A percentile compares a stretch with the other conserved stretches of the same genome.
Conservation (phyloP, 2,888 invertebrate species). For the Hirtodrosophila confusa region DNA sequence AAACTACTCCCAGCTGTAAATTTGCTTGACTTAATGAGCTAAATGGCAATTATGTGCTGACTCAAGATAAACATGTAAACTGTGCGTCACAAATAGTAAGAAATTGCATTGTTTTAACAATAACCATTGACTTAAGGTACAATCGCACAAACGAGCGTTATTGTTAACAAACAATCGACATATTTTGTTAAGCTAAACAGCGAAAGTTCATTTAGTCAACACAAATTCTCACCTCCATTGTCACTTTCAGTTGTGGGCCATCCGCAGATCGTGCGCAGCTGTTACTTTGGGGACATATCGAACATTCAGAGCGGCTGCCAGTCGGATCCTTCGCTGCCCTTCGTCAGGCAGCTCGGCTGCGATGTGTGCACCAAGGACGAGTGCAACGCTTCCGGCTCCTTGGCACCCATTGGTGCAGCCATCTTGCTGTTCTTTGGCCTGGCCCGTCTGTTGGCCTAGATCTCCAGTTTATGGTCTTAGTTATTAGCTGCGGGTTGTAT, state of each 20-base stretch:
- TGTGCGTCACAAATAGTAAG: slow-evolving; percentile 34
- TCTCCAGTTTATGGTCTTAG: slow-evolving; percentile 34
- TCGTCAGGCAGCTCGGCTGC: slow-evolving; percentile 79
- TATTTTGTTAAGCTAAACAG: slow-evolving; percentile 13
- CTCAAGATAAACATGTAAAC: slow-evolving; percentile 15
- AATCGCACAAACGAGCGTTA: slow-evolving; percentile 15
- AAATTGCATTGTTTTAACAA: slow-evolving; percentile 9
- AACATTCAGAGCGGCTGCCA: slow-evolving; percentile 78
- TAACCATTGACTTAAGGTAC: slow-evolving; percentile 3
- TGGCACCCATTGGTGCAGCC: slow-evolving; percentile 72
- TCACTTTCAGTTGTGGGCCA: slow-evolving; percentile 64
- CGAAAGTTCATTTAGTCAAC: not conserved
- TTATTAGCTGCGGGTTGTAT: slow-evolving; percentile 37
- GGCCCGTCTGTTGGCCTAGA: slow-evolving; percentile 81
- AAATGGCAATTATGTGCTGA: slow-evolving; percentile 30
- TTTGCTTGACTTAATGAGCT: slow-evolving; percentile 5
- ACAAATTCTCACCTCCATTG: slow-evolving; percentile 17
- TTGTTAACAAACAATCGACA: slow-evolving; percentile 44
- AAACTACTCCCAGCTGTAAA: slow-evolving; percentile 5
- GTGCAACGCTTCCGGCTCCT: slow-evolving; percentile 77
- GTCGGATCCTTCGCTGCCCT: slow-evolving; percentile 79
- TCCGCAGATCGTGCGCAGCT: slow-evolving; percentile 71
- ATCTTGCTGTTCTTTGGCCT: slow-evolving; percentile 75
- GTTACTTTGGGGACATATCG: slow-evolving; percentile 80
- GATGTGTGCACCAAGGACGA: slow-evolving; percentile 80